A percentile compares a stretch with the other conserved stretches of the same genome.
phyloP scores from a whole-genome alignment of 2,797 vertebrate genomes.

The Gymnopithys bicolor region DNA sequence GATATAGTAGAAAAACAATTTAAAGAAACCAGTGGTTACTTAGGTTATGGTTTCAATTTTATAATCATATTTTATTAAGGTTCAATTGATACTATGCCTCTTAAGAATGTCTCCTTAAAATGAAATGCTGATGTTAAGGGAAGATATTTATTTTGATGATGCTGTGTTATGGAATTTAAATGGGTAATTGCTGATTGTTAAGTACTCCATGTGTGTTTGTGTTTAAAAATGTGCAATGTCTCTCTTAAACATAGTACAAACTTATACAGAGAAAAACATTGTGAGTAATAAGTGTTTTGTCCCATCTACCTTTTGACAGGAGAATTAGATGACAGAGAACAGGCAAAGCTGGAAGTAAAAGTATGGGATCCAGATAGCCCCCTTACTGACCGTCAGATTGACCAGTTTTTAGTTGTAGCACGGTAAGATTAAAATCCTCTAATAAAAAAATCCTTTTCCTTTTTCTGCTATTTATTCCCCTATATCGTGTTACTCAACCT shows the following conservation, averaged over 20 bases:
- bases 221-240: conserved; percentile 10
- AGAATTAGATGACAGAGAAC: conserved; percentile 93
- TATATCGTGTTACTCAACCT: not conserved
- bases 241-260: conserved; percentile 38
- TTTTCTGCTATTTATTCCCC: conserved; percentile 26
- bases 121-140: not conserved
- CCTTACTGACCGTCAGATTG: conserved; percentile 95
- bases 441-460: conserved; percentile 37
- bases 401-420: conserved; percentile 98
- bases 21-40: not conserved
- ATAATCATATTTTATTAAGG: not conserved
- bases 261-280: conserved; percentile 2
- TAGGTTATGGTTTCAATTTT: not conserved
- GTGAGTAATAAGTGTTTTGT: conserved; percentile 67
- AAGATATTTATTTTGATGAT: not conserved
- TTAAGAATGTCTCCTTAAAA: not conserved
- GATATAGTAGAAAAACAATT: not conserved
- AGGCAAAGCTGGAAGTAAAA: conserved; percentile 95
- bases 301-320: conserved; percentile 78
- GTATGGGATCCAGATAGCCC: conserved; percentile 97
- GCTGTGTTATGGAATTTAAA: not conserved
- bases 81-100: not conserved
- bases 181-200: not conserved
- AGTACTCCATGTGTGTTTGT: not conserved
- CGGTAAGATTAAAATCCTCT: conserved; percentile 82